Evolutionary conservation across 2,113 vertebrate species (phyloP).

Genomic region (Chunga burmeisteri): DNA sequence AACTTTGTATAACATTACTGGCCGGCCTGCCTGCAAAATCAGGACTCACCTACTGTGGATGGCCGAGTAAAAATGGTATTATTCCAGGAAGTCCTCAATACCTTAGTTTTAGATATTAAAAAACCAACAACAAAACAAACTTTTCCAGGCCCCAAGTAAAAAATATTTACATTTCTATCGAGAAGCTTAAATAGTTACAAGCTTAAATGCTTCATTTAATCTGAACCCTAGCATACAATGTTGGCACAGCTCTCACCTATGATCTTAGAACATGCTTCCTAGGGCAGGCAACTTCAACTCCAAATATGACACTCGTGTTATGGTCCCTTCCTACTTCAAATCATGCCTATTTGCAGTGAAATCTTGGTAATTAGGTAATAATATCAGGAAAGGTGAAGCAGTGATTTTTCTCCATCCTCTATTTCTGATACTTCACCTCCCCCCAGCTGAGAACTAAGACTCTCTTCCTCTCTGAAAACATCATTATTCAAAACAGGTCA

Average conservation of each 20-base stretch:
- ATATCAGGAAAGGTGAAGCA: background rate
- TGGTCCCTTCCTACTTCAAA: background rate
- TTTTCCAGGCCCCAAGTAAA: background rate
- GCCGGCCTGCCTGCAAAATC: background rate
- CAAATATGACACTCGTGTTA: background rate
- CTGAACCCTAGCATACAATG: background rate
- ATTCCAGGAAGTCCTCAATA: background rate
- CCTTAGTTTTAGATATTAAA: background rate
- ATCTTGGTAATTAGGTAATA: background rate
- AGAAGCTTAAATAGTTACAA: background rate
- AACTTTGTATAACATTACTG: background rate
- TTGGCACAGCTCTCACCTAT: background rate
- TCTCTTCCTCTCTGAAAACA: background rate
- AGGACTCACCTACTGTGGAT: accelerated
- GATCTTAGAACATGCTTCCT: background rate
- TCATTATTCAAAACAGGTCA: background rate
- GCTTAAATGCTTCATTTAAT: background rate
- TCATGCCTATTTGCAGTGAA: background rate
- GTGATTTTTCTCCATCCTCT: background rate
- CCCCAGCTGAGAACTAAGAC: background rate
- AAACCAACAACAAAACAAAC: background rate
- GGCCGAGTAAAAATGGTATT: accelerated
- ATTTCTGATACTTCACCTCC: background rate
- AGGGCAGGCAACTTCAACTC: background rate
- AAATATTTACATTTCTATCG: background rate